Evolutionary conservation across 2,113 vertebrate species (phyloP).

Genomic region (Odontophorus gujanensis): DNA sequence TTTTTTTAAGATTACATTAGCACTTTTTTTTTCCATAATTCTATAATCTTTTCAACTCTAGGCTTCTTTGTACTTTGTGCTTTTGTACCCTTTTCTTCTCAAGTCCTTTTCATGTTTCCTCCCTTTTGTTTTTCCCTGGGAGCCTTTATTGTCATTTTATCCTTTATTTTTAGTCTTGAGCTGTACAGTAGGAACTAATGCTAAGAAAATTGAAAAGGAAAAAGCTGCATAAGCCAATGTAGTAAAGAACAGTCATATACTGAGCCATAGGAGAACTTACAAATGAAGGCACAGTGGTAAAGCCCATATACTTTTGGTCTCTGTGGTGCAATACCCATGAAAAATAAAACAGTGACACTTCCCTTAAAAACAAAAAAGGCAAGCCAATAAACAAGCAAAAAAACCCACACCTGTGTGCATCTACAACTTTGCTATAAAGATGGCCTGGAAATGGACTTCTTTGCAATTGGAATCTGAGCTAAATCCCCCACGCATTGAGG

Average conservation of each 20-base stretch:
- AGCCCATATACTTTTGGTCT: constrained; percentile 12
- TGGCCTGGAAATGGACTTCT: constrained; percentile 29
- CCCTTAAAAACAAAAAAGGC: not conserved
- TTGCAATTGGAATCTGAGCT: constrained; percentile 28
- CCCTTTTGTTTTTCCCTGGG: constrained; percentile 74
- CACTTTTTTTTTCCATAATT: constrained; percentile 67
- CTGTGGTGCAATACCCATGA: constrained; percentile 39
- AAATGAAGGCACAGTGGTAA: constrained; percentile 32
- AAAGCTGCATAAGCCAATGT: not conserved
- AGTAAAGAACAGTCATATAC: constrained; percentile 32
- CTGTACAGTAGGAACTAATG: constrained; percentile 64
- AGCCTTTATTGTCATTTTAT: constrained; percentile 72
- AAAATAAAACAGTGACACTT: constrained; percentile 69
- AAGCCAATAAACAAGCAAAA: constrained; percentile 32
- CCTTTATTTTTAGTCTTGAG: constrained; percentile 69
- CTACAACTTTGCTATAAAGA: constrained; percentile 50
- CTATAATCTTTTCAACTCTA: constrained; percentile 70
- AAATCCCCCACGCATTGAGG: constrained; percentile 3
- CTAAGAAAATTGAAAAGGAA: constrained; percentile 63
- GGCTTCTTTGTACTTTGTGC: constrained; percentile 64
- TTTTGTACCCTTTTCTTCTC: constrained; percentile 74
- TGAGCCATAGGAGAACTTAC: constrained; percentile 33
- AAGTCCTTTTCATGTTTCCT: constrained; percentile 74
- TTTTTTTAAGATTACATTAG: constrained; percentile 66
- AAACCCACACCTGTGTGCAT: not conserved